Percentiles rank a stretch among this genome's conserved stretches.
These are phyloP conservation scores for Athene noctua DNA, from an alignment of 2,113 vertebrate genomes.

Conservation along the genomic window DNA sequence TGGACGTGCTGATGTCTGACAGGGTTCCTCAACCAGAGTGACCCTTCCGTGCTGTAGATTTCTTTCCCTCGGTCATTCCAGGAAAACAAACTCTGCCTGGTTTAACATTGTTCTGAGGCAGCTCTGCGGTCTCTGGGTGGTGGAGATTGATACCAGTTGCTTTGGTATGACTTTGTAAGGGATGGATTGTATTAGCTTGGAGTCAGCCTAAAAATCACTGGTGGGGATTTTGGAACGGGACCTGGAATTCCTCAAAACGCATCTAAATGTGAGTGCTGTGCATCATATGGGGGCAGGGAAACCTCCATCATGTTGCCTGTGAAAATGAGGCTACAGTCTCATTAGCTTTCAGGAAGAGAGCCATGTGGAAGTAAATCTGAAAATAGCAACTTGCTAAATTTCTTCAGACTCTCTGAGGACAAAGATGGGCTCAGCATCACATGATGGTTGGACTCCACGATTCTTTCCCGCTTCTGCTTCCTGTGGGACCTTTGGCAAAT, in stretches of 20 bases:
- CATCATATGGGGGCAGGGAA: background rate
- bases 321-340: background rate
- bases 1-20: background rate
- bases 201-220: background rate
- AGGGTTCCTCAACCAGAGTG: background rate
- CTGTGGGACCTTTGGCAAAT: background rate
- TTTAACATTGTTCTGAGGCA: background rate
- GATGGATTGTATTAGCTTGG: background rate
- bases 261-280: background rate
- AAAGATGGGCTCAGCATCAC: background rate
- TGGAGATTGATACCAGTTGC: background rate
- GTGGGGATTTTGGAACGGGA: background rate
- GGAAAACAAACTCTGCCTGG: background rate
- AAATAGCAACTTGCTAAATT: constrained; percentile 18
- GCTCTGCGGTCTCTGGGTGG: background rate
- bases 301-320: background rate
- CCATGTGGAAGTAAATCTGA: background rate
- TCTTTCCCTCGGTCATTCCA: background rate
- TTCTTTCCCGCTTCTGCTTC: constrained; percentile 6
- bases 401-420: background rate
- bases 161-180: background rate
- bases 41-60: background rate
- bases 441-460: rapidly evolving
- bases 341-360: background rate
- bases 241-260: background rate